A percentile compares a stretch with the other conserved stretches of the same genome.
phyloP scores from a whole-genome alignment of 1,140 invertebrate species.

The Drosophila nigromelanica region DNA sequence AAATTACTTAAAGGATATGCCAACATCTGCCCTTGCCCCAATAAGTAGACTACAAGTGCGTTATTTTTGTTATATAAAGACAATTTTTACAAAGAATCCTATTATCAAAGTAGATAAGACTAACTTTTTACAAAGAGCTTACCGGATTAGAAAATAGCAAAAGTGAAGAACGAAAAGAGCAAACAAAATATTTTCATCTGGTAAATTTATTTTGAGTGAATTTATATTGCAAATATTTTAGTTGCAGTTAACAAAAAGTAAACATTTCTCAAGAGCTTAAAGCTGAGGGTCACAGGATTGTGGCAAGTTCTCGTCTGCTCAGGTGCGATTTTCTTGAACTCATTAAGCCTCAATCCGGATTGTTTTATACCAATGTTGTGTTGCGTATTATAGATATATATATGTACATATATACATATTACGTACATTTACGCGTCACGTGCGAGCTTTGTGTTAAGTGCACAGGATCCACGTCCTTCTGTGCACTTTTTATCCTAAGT shows the following conservation, averaged over 20 bases:
- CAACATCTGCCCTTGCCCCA: background rate
- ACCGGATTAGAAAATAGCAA: too few species aligned
- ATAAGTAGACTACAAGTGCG: background rate
- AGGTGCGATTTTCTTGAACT: background rate
- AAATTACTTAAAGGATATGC: background rate
- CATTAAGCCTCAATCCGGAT: conserved; percentile 9
- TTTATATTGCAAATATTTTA: too few species aligned
- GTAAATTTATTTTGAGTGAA: too few species aligned
- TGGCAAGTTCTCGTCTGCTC: background rate
- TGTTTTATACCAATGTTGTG: conserved; percentile 22
- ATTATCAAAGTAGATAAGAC: too few species aligned
- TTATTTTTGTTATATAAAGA: too few species aligned
- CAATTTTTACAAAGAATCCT: too few species aligned
- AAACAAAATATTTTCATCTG: too few species aligned
- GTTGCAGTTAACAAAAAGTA: background rate
- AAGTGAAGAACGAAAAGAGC: too few species aligned
- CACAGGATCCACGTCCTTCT: conserved; percentile 19
- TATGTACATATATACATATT: conserved; percentile 5
- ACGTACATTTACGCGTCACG: conserved; percentile 56
- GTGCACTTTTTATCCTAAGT: conserved; percentile 6
- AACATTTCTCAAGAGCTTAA: background rate
- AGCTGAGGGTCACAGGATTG: background rate
- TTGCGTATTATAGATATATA: conserved; percentile 45
- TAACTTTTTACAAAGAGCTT: too few species aligned
- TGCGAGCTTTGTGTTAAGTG: conserved; percentile 26